Percentiles rank a stretch among this genome's conserved stretches.
These are phyloP conservation scores for Baccha elongata DNA, from an alignment of 2,888 invertebrate genomes.

Conservation along the genomic window DNA sequence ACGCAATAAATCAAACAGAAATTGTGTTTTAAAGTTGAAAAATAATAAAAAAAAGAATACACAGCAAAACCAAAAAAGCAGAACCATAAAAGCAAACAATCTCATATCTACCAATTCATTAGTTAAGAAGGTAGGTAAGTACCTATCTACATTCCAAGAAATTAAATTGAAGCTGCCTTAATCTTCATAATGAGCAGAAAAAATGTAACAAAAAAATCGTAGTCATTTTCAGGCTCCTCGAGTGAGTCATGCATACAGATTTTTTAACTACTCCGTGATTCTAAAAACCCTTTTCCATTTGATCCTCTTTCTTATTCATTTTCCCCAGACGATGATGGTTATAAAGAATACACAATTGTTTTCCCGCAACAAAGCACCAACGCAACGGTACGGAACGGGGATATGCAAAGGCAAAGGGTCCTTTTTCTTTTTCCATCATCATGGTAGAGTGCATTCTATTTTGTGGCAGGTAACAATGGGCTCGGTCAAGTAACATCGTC, in stretches of 20 bases:
- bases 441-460: slow-evolving; percentile 51
- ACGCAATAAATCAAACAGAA: too few relatives aligned
- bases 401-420: slow-evolving; percentile 50
- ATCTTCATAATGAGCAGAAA: too few relatives aligned
- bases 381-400: slow-evolving; percentile 6
- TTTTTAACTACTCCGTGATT: not conserved
- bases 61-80: too few relatives aligned
- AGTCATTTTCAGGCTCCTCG: not conserved
- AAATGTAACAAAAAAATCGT: not conserved
- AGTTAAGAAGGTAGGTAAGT: too few relatives aligned
- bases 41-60: too few relatives aligned
- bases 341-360: slow-evolving; percentile 62
- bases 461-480: slow-evolving; percentile 61
- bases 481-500: slow-evolving; percentile 68
- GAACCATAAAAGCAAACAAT: too few relatives aligned
- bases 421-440: slow-evolving; percentile 24
- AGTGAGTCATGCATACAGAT: not conserved
- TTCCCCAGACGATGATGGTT: not conserved
- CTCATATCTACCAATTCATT: too few relatives aligned
- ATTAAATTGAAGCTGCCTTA: too few relatives aligned
- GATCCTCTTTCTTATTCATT: not conserved
- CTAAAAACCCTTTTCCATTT: not conserved
- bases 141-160: too few relatives aligned
- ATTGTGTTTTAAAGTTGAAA: too few relatives aligned
- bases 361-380: slow-evolving; percentile 56